A percentile compares a stretch with the other conserved stretches of the same genome.
Evolutionary conservation across 2,113 vertebrate genomes (phyloP).

Genomic region (Lates calcarifer): DNA sequence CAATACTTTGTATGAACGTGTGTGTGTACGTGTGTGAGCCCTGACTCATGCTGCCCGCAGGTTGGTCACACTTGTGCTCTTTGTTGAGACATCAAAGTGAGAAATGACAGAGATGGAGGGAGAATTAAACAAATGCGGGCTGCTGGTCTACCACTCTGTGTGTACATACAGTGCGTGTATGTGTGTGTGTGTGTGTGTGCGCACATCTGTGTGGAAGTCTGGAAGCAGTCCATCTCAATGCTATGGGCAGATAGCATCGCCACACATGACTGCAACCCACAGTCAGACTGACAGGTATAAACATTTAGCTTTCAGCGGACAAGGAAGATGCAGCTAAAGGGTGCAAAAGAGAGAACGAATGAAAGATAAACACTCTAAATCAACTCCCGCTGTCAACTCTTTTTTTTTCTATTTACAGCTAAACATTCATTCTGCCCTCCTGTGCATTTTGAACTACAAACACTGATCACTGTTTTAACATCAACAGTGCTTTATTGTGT

Average conservation of each 20-base stretch:
- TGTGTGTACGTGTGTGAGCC: conserved; percentile 4
- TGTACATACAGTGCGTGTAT: conserved; percentile 22
- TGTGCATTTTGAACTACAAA: conserved; percentile 29
- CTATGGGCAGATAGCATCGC: conserved; percentile 69
- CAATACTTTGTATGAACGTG: background rate
- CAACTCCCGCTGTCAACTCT: conserved; percentile 19
- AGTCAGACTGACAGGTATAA: conserved; percentile 75
- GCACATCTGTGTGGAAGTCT: conserved; percentile 56
- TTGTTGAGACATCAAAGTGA: conserved; percentile 70
- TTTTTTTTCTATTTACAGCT: conserved; percentile 44
- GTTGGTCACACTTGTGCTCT: conserved; percentile 64
- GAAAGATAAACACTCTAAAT: conserved; percentile 60
- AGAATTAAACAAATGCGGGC: conserved; percentile 67
- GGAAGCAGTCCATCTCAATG: conserved; percentile 64
- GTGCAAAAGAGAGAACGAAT: conserved; percentile 24
- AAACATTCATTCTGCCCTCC: conserved; percentile 36
- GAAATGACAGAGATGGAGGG: conserved; percentile 63
- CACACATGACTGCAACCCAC: conserved; percentile 76
- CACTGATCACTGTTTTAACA: conserved; percentile 38
- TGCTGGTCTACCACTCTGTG: conserved; percentile 16
- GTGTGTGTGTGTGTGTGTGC: conserved; percentile 25
- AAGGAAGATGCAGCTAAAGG: conserved; percentile 18
- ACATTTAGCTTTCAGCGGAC: conserved; percentile 55
- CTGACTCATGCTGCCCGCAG: conserved; percentile 59
- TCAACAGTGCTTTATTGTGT: conserved; percentile 34